Evolutionary conservation across 1,140 invertebrate genomes (phyloP).

Genomic region (Drosophila dunni): DNA sequence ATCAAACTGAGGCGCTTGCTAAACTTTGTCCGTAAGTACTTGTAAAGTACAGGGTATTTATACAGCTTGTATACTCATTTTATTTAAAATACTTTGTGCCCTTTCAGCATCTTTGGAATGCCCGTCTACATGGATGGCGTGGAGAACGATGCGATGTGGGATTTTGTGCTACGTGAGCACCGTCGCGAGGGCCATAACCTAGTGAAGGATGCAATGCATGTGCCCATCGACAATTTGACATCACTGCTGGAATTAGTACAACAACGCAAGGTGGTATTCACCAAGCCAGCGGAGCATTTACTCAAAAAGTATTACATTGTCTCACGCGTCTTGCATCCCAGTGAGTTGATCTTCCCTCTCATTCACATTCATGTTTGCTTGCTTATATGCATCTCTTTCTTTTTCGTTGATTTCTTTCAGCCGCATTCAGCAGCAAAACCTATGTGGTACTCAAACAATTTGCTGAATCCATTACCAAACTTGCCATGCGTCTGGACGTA

Average conservation of each 20-base stretch:
- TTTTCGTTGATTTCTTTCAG: conserved; percentile 30
- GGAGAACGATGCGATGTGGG: conserved; percentile 48
- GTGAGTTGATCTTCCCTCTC: conserved; percentile 44
- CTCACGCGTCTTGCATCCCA: conserved; percentile 57
- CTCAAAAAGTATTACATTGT: conserved; percentile 75
- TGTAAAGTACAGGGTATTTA: background rate
- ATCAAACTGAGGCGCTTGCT: conserved; percentile 48
- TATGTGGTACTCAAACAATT: conserved; percentile 75
- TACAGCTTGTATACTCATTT: too few species aligned
- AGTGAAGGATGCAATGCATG: conserved; percentile 48
- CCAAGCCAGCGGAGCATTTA: conserved; percentile 47
- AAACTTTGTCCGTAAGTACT: conserved; percentile 65
- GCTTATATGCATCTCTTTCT: conserved; percentile 8
- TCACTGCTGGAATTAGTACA: conserved; percentile 54
- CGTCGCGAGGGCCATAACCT: conserved; percentile 5
- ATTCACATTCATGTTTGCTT: conserved; percentile 16
- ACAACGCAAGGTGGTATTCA: conserved; percentile 54
- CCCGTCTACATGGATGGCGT: conserved; percentile 68
- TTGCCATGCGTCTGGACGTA: conserved; percentile 69
- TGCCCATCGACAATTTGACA: conserved; percentile 61
- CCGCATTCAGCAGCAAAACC: conserved; percentile 70
- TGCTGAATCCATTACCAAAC: conserved; percentile 75
- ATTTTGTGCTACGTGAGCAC: conserved; percentile 49
- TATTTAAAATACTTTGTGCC: too few species aligned
- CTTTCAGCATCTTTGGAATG: conserved; percentile 71